These are phyloP conservation scores for Cephalopholis sonnerati DNA, from an alignment of 2,113 vertebrate species.

Conservation along the genomic window DNA sequence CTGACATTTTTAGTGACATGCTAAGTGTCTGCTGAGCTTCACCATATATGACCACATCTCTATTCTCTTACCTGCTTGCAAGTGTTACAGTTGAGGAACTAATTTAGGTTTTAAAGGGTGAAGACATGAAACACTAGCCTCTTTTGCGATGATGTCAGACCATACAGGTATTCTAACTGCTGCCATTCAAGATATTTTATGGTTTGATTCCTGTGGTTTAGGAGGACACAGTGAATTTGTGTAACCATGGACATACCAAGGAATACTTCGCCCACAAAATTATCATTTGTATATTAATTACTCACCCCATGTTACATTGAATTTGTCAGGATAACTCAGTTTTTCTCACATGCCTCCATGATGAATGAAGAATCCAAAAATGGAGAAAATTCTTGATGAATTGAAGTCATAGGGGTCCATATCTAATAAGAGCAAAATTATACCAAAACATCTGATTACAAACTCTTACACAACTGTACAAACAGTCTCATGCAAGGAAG, in stretches of 20 bases:
- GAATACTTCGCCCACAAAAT: no score
- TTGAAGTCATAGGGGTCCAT: no score
- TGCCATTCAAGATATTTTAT: neutral
- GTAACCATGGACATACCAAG: neutral
- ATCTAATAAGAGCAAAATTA: no score
- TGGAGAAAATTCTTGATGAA: no score
- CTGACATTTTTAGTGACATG: conserved; percentile 1
- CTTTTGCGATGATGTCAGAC: neutral
- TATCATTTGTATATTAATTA: no score
- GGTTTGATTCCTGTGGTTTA: neutral
- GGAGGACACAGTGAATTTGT: neutral
- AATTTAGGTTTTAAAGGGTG: neutral
- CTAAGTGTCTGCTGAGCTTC: neutral
- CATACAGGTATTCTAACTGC: neutral
- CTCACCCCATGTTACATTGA: no score
- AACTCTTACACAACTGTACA: no score
- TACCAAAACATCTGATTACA: no score
- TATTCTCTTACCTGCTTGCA: neutral
- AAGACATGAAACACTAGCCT: neutral
- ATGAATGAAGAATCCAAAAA: no score
- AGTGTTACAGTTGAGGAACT: neutral
- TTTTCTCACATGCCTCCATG: no score
- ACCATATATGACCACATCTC: conserved; percentile 3
- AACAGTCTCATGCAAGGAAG: no score
- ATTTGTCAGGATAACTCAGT: no score